Evolutionary conservation across 2,797 vertebrate species (phyloP).

Genomic region (Cottoperca gobio): DNA sequence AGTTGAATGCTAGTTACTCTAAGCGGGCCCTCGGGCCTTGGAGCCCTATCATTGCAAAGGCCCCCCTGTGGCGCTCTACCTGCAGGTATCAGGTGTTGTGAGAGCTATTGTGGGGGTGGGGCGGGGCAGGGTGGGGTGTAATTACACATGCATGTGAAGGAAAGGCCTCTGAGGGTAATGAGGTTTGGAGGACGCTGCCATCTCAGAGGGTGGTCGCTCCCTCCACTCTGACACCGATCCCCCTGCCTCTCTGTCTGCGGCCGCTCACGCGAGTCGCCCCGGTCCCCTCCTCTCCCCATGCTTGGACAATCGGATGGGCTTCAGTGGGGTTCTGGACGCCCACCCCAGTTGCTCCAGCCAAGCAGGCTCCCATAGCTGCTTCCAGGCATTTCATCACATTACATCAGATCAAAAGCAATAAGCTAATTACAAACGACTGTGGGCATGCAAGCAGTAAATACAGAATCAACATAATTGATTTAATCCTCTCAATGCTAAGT

Average conservation of each 20-base stretch:
- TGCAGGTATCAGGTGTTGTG: slow-evolving; percentile 84
- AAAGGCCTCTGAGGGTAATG: slow-evolving; percentile 80
- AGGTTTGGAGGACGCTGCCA: slow-evolving; percentile 83
- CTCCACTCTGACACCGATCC: slow-evolving; percentile 75
- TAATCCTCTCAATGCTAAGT: slow-evolving; percentile 87
- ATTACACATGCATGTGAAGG: slow-evolving; percentile 83
- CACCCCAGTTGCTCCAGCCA: slow-evolving; percentile 75
- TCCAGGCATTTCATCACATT: slow-evolving; percentile 84
- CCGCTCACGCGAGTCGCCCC: slow-evolving; percentile 82
- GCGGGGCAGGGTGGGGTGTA: slow-evolving; percentile 75
- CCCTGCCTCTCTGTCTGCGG: slow-evolving; percentile 78
- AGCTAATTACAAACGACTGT: slow-evolving; percentile 88
- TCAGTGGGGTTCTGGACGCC: slow-evolving; percentile 67
- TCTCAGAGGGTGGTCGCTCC: slow-evolving; percentile 83
- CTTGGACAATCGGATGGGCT: slow-evolving; percentile 83
- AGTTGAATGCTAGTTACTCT: slow-evolving; percentile 73
- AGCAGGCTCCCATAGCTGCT: slow-evolving; percentile 73
- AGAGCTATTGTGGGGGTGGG: slow-evolving; percentile 63
- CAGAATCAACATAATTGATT: slow-evolving; percentile 88
- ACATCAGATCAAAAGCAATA: slow-evolving; percentile 89
- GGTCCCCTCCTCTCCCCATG: slow-evolving; percentile 61
- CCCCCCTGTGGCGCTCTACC: slow-evolving; percentile 72
- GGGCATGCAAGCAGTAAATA: slow-evolving; percentile 85
- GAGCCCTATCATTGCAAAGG: slow-evolving; percentile 72
- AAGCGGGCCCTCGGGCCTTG: slow-evolving; percentile 68